phyloP scores from a whole-genome alignment of 2,888 invertebrate genomes.

The Panorpa germanica region DNA sequence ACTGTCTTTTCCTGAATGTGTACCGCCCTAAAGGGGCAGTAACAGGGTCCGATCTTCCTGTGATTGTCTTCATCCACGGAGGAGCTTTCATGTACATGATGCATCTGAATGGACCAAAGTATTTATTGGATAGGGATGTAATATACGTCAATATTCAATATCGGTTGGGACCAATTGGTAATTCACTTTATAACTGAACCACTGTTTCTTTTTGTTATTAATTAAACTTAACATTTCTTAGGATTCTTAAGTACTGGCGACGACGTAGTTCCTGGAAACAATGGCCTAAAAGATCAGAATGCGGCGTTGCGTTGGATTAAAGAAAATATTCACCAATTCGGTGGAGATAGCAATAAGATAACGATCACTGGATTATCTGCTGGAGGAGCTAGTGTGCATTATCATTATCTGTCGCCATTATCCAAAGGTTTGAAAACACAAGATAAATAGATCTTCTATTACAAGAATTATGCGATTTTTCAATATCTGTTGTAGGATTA shows the following conservation, averaged over 20 bases:
- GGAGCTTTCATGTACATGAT: constrained; percentile 55
- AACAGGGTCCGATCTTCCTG: too few relatives aligned
- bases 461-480: too few relatives aligned
- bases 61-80: too few relatives aligned
- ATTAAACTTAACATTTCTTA: constrained; percentile 49
- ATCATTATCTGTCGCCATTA: constrained; percentile 44
- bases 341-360: constrained; percentile 49
- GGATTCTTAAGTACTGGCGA: constrained; percentile 63
- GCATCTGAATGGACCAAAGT: constrained; percentile 31
- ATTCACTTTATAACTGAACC: too few relatives aligned
- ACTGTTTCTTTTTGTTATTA: too few relatives aligned
- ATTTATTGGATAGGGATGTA: constrained; percentile 41
- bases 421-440: too few relatives aligned
- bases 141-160: too few relatives aligned
- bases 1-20: too few relatives aligned
- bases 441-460: too few relatives aligned
- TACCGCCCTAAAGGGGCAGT: too few relatives aligned
- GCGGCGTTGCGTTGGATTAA: constrained; percentile 51
- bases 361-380: constrained; percentile 52
- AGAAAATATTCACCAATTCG: constrained; percentile 46
- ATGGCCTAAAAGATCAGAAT: constrained; percentile 54
- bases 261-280: constrained; percentile 44
- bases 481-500: too few relatives aligned
- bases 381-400: constrained; percentile 55
- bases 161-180: too few relatives aligned